Conservation (phyloP, 2,888 invertebrate species). For the Uropetala carovei region DNA sequence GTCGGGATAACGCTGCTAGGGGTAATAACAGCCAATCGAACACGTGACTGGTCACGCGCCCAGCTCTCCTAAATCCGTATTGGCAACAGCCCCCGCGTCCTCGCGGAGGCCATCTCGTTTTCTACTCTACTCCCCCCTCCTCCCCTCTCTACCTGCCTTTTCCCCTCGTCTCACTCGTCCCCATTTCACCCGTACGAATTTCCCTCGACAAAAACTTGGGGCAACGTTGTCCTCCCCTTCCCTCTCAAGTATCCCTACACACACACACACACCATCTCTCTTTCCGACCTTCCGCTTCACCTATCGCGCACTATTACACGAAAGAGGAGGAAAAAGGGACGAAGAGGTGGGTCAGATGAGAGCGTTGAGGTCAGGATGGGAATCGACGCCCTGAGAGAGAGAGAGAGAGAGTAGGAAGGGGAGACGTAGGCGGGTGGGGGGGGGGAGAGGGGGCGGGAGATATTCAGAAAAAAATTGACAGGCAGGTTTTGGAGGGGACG, state of each 20-base stretch:
- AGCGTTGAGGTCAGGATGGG: neutral
- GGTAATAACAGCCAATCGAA: conserved; percentile 23
- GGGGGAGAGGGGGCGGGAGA: neutral
- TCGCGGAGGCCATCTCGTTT: neutral
- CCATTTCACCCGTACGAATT: neutral
- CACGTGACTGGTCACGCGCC: conserved; percentile 28
- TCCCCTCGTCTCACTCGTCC: neutral
- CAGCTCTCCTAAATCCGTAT: conserved; percentile 24
- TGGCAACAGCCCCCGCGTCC: conserved; percentile 15
- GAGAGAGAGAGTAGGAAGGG: neutral
- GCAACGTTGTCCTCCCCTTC: neutral
- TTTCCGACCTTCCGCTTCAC: too few species aligned
- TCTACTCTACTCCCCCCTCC: neutral
- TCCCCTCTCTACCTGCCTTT: neutral
- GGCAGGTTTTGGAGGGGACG: neutral
- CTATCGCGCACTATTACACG: too few species aligned
- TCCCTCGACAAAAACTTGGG: neutral
- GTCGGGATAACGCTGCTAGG: neutral
- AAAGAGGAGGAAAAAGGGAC: too few species aligned
- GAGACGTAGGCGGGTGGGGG: too few species aligned
- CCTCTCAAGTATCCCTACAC: too few species aligned
- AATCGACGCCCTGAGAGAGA: neutral
- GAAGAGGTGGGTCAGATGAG: neutral
- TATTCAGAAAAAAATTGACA: neutral
- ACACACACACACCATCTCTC: too few species aligned